Evolutionary conservation across 2,797 vertebrate species (phyloP).

Genomic region (Darevskia nairensis): DNA sequence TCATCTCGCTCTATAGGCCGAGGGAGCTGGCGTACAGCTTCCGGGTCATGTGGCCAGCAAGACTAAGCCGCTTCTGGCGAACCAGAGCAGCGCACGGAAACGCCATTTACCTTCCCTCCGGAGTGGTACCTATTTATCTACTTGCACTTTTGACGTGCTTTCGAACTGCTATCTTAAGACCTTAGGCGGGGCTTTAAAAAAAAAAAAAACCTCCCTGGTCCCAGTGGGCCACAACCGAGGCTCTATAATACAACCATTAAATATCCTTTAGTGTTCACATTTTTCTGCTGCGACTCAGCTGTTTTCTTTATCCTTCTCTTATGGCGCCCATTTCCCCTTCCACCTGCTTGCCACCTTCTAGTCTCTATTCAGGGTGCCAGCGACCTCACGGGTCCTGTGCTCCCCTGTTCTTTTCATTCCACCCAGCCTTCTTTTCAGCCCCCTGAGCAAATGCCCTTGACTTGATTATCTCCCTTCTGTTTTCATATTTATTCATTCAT

Average conservation of each 20-base stretch:
- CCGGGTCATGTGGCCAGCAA: too few species aligned
- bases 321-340: background rate
- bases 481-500: conserved; percentile 74
- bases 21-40: too few species aligned
- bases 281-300: background rate
- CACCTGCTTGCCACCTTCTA: background rate
- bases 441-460: conserved; percentile 67
- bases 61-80: too few species aligned
- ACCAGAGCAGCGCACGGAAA: too few species aligned
- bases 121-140: too few species aligned
- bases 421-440: conserved; percentile 45
- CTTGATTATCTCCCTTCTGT: conserved; percentile 75
- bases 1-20: too few species aligned
- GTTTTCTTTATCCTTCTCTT: background rate
- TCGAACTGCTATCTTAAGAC: too few species aligned
- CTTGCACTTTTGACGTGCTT: too few species aligned
- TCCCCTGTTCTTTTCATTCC: background rate
- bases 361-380: background rate
- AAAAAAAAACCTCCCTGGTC: background rate
- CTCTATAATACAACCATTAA: background rate
- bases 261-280: background rate
- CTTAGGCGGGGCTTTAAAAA: background rate
- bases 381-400: background rate
- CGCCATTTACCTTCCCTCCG: too few species aligned
- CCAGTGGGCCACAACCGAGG: background rate